A percentile compares a stretch with the other conserved stretches of the same genome.
These are phyloP conservation scores for Mionectes olivaceus DNA, from an alignment of 2,797 vertebrate genomes.

Conservation along the genomic window DNA sequence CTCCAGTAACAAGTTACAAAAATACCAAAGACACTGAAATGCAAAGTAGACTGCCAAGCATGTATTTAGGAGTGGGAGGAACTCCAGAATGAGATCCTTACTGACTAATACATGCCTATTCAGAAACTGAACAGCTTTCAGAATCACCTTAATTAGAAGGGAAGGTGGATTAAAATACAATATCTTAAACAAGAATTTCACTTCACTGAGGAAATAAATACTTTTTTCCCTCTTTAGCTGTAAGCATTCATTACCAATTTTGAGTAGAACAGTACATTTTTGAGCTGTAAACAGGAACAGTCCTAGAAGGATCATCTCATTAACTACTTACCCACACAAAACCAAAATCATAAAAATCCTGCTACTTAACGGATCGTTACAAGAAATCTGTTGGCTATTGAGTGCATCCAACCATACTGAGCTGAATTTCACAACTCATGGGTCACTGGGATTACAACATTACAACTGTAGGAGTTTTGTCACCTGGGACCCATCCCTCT, in stretches of 20 bases:
- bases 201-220: background rate
- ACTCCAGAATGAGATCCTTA: constrained; percentile 6
- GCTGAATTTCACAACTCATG: background rate
- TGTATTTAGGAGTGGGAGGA: constrained; percentile 15
- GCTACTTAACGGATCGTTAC: background rate
- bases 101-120: background rate
- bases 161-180: background rate
- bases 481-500: background rate
- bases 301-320: background rate
- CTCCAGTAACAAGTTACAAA: constrained; percentile 18
- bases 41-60: background rate
- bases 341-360: background rate
- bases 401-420: background rate
- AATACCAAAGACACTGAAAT: constrained; percentile 43
- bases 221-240: background rate
- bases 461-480: background rate
- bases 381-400: background rate
- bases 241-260: background rate
- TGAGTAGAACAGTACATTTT: background rate
- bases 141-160: constrained; percentile 12
- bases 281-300: background rate
- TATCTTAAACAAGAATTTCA: background rate
- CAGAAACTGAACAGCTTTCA: constrained; percentile 7
- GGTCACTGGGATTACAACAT: background rate
- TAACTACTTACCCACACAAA: background rate